Evolutionary conservation across 2,797 vertebrate genomes (phyloP).

Genomic region (Masticophis lateralis): DNA sequence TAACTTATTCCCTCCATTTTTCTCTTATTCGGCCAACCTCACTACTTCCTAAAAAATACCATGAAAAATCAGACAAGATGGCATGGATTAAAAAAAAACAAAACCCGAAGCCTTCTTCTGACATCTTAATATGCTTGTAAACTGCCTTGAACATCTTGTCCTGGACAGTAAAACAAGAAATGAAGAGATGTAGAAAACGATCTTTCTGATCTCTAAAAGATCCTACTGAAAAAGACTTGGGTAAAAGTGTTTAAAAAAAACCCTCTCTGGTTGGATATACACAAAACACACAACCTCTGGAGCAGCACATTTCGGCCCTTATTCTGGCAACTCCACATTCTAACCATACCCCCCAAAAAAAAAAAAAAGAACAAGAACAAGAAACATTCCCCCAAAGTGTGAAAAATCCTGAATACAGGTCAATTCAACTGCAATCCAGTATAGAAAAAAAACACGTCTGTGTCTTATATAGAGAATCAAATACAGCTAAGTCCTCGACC

Average conservation of each 20-base stretch:
- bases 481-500: not conserved
- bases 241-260: not conserved
- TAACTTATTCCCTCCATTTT: not conserved
- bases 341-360: not conserved
- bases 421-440: not conserved
- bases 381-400: no score
- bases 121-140: not conserved
- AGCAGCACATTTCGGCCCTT: not conserved
- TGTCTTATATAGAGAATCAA: not conserved
- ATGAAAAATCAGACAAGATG: not conserved
- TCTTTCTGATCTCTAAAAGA: not conserved
- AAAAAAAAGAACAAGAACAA: not conserved
- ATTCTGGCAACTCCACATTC: not conserved
- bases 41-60: not conserved
- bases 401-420: not conserved
- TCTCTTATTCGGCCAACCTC: conserved; percentile 13
- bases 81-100: not conserved
- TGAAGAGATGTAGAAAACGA: not conserved
- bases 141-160: not conserved
- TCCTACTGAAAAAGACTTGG: not conserved
- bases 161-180: not conserved
- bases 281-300: not conserved
- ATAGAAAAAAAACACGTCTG: not conserved
- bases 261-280: not conserved
- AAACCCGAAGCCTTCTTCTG: not conserved